Conservation (phyloP, 2,888 invertebrate genomes). For the Cataglyphis rosenhaueri region DNA sequence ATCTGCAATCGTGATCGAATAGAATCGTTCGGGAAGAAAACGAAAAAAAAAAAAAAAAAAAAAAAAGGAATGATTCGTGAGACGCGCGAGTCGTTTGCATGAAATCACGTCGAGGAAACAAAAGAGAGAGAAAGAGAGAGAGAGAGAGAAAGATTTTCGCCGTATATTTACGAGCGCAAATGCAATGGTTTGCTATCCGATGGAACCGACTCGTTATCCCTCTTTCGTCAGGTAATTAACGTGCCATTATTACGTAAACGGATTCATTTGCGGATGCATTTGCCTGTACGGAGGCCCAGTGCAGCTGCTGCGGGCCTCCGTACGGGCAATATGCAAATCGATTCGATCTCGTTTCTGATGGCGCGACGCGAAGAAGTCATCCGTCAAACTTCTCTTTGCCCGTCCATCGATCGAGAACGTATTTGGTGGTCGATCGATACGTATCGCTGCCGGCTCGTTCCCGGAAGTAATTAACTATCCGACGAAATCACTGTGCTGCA, state of each 20-base stretch:
- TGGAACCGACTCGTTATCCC: conserved; percentile 27
- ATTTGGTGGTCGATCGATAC: conserved; percentile 49
- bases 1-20: conserved; percentile 42
- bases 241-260: conserved; percentile 45
- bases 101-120: neutral
- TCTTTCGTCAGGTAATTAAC: conserved; percentile 43
- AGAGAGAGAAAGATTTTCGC: neutral
- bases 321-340: conserved; percentile 40
- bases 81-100: conserved; percentile 41
- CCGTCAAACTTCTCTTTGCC: conserved; percentile 40
- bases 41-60: neutral
- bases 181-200: conserved; percentile 11
- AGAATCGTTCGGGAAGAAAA: conserved; percentile 10
- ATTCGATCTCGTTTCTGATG: conserved; percentile 32
- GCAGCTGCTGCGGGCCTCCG: neutral
- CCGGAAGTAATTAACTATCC: conserved; percentile 67
- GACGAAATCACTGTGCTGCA: conserved; percentile 62
- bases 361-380: conserved; percentile 50
- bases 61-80: conserved; percentile 17
- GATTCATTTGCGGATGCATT: conserved; percentile 39
- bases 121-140: neutral
- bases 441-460: conserved; percentile 34
- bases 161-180: conserved; percentile 40
- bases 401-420: conserved; percentile 33
- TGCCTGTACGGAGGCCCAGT: neutral